Evolutionary conservation across 2,797 vertebrate genomes (phyloP).

Genomic region (Sphenodon punctatus): DNA sequence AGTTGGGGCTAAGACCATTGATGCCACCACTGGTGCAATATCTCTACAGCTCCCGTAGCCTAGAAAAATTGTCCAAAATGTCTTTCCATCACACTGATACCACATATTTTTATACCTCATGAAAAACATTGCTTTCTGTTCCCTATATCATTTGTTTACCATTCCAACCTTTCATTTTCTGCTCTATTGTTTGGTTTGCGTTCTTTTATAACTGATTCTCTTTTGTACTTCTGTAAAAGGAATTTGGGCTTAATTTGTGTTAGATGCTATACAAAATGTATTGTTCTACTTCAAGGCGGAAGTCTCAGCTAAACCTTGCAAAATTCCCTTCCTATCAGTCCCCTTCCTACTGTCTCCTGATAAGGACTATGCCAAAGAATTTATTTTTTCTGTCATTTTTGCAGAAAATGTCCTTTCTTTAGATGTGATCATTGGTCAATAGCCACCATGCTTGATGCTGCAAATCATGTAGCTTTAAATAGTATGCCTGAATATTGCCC

Average conservation of each 20-base stretch:
- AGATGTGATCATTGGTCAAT: constrained; percentile 10
- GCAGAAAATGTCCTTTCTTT: constrained; percentile 43
- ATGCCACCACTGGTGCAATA: neutral
- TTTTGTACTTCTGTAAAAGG: neutral
- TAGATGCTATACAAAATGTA: neutral
- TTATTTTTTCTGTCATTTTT: constrained; percentile 40
- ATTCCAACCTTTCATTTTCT: constrained; percentile 1
- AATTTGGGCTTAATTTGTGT: neutral
- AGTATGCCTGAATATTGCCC: constrained; percentile 59
- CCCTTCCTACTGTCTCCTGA: neutral
- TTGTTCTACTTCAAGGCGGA: neutral
- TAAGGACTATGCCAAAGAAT: neutral
- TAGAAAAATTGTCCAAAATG: neutral
- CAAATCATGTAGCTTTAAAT: constrained; percentile 63
- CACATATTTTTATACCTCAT: neutral
- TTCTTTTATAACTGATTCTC: fast-evolving
- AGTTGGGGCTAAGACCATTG: neutral
- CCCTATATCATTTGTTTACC: neutral
- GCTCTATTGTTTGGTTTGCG: neutral
- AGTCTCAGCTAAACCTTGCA: neutral
- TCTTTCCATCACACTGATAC: neutral
- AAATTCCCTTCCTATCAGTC: neutral
- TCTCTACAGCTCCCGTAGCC: neutral
- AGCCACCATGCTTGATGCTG: constrained; percentile 35
- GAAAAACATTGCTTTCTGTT: neutral